These are phyloP conservation scores for Amblyopsis rosae DNA, from an alignment of 2,113 vertebrate species.

Conservation along the genomic window DNA sequence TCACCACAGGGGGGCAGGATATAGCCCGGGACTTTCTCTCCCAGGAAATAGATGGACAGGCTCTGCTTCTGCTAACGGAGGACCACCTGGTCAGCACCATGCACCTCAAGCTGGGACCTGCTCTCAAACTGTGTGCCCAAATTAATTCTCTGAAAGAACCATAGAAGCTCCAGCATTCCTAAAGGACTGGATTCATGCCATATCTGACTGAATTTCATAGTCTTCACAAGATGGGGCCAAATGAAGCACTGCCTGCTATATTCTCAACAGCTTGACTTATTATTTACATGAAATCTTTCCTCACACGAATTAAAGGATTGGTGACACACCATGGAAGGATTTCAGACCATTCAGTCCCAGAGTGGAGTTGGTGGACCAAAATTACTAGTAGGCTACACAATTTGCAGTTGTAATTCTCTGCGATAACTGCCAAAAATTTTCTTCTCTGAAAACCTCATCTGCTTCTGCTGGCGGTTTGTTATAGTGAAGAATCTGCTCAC, in stretches of 20 bases:
- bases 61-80: slow-evolving; percentile 90
- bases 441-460: slow-evolving; percentile 2
- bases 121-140: slow-evolving; percentile 90
- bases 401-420: not conserved
- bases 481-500: not conserved
- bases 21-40: slow-evolving; percentile 87
- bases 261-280: not conserved
- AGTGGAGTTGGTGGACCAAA: not conserved
- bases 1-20: slow-evolving; percentile 83
- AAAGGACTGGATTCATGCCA: not conserved
- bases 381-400: slow-evolving; percentile 1
- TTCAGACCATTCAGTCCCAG: not conserved
- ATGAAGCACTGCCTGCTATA: not conserved
- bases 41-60: slow-evolving; percentile 94
- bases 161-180: slow-evolving; percentile 45
- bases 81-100: slow-evolving; percentile 94
- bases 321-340: not conserved
- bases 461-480: not conserved
- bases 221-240: slow-evolving; percentile 3
- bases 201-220: not conserved
- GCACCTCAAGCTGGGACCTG: slow-evolving; percentile 94
- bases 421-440: slow-evolving; percentile 33
- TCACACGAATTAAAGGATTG: not conserved
- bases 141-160: slow-evolving; percentile 89
- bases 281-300: not conserved